Conservation (phyloP, 2,113 vertebrate species). For the Gracilinanus agilis region DNA sequence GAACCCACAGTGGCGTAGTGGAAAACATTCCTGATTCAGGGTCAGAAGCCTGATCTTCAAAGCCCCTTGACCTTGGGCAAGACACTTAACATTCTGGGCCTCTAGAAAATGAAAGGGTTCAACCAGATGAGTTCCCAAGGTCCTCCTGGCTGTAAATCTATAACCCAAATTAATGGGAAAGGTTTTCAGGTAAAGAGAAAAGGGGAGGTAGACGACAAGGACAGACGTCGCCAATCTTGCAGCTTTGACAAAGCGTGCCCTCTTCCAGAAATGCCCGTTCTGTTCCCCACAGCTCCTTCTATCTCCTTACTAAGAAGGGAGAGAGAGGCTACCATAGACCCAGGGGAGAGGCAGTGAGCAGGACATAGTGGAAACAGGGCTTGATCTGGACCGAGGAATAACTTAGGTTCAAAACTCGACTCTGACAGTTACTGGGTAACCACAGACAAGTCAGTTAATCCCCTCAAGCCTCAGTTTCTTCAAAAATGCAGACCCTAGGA, state of each 20-base stretch:
- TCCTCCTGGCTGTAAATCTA: neutral
- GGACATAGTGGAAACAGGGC: neutral
- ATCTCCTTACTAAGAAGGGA: neutral
- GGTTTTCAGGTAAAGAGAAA: neutral
- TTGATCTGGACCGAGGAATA: neutral
- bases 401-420: neutral
- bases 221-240: neutral
- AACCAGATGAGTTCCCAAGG: neutral
- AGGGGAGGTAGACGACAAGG: neutral
- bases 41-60: neutral
- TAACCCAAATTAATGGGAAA: neutral
- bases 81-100: neutral
- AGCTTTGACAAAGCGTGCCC: neutral
- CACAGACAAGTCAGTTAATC: neutral
- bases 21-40: neutral
- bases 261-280: neutral
- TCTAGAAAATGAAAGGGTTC: neutral
- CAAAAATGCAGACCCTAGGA: neutral
- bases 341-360: neutral
- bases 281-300: neutral
- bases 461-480: conserved; percentile 3
- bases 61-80: neutral
- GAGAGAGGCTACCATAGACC: neutral
- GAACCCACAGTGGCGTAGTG: neutral
- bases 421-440: neutral